Evolutionary conservation across 2,113 vertebrate species (phyloP).

Genomic region (Chaetodon trifascialis): DNA sequence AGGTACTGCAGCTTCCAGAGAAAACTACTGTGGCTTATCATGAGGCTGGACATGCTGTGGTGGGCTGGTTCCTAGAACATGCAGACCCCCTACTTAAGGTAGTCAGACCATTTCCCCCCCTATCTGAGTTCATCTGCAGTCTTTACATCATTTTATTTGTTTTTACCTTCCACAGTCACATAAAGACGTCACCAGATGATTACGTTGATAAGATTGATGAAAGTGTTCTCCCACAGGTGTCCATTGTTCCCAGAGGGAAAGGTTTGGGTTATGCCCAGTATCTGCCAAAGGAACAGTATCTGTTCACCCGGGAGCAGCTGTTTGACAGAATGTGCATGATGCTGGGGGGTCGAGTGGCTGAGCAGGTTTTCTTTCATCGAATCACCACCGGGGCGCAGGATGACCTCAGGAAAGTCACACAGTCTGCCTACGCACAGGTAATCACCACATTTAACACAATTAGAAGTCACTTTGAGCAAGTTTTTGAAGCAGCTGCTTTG

Average conservation of each 20-base stretch:
- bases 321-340: conserved; percentile 98
- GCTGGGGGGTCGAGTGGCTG: conserved; percentile 93
- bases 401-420: conserved; percentile 95
- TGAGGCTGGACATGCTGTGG: conserved; percentile 93
- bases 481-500: neutral
- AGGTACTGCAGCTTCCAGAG: conserved; percentile 94
- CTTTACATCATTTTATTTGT: neutral
- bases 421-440: conserved; percentile 97
- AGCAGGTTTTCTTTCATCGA: conserved; percentile 94
- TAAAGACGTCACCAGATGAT: neutral
- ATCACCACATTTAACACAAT: neutral
- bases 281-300: conserved; percentile 93
- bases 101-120: neutral
- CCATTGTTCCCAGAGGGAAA: conserved; percentile 95
- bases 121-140: neutral
- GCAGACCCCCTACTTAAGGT: conserved; percentile 97
- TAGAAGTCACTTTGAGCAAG: neutral
- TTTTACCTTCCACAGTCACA: neutral
- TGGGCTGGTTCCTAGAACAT: conserved; percentile 96
- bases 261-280: conserved; percentile 95
- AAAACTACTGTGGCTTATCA: conserved; percentile 95
- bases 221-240: conserved; percentile 85
- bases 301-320: conserved; percentile 95
- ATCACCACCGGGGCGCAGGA: conserved; percentile 96
- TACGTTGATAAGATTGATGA: neutral